Percentiles rank a stretch among this genome's conserved stretches.
These are phyloP conservation scores for Lutjanus argentimaculatus DNA, from an alignment of 2,797 vertebrate species.

Conservation along the genomic window DNA sequence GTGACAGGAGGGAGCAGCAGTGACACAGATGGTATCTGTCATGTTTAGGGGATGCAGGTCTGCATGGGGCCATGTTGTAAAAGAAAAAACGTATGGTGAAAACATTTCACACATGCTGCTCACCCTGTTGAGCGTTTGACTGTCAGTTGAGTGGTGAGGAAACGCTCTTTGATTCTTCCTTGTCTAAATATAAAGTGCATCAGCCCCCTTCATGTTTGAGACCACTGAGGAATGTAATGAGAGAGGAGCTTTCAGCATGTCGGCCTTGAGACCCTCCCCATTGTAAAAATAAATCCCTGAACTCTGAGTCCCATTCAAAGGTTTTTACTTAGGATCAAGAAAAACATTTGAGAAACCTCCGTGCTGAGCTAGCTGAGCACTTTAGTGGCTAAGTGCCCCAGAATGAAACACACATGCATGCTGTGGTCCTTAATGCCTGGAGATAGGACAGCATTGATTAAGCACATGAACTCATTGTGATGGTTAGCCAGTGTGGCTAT, in stretches of 20 bases:
- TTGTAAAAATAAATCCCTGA: conserved; percentile 75
- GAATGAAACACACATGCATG: conserved; percentile 56
- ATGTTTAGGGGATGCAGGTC: conserved; percentile 35
- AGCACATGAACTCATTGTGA: conserved; percentile 6
- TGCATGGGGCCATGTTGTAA: conserved; percentile 37
- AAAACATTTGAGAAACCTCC: conserved; percentile 56
- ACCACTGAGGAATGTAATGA: conserved; percentile 65
- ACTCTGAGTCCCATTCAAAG: conserved; percentile 28
- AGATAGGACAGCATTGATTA: conserved; percentile 10
- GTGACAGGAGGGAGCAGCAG: conserved; percentile 47
- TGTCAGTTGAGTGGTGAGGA: conserved; percentile 21
- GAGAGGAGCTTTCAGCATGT: conserved; percentile 47
- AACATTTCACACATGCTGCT: conserved; percentile 45
- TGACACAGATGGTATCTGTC: conserved; percentile 50
- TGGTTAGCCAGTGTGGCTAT: conserved; percentile 7
- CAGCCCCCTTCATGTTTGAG: conserved; percentile 39
- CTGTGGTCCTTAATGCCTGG: neutral
- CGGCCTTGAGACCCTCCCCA: conserved; percentile 42
- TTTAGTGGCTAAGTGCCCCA: conserved; percentile 28
- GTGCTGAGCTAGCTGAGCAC: conserved; percentile 41
- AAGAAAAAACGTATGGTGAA: conserved; percentile 45
- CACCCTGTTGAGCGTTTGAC: neutral
- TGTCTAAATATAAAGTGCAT: conserved; percentile 40
- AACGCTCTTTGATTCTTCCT: conserved; percentile 17
- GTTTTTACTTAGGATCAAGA: conserved; percentile 62